A percentile compares a stretch with the other conserved stretches of the same genome.
These are phyloP conservation scores for Plodia interpunctella DNA, from an alignment of 1,140 invertebrate genomes.

Conservation along the genomic window DNA sequence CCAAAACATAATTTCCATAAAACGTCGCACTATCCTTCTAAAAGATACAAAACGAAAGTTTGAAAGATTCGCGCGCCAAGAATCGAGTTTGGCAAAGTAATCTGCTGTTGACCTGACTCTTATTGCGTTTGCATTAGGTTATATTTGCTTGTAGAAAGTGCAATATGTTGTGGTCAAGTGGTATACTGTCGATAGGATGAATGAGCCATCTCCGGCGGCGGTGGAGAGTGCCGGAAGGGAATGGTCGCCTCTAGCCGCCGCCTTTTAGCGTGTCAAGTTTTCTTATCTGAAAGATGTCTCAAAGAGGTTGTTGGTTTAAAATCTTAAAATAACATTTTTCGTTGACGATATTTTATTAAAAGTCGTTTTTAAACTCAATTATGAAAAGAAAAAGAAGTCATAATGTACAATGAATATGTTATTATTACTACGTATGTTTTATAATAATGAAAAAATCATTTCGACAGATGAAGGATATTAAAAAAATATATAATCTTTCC, in stretches of 20 bases:
- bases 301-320: background rate
- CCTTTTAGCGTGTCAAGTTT: conserved; percentile 16
- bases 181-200: conserved; percentile 23
- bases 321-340: too few species aligned
- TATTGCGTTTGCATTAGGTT: background rate
- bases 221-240: conserved; percentile 18
- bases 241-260: conserved; percentile 7
- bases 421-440: too few species aligned
- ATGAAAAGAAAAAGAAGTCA: too few species aligned
- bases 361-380: too few species aligned
- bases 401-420: too few species aligned
- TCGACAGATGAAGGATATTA: too few species aligned
- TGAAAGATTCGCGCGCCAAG: conserved; percentile 13
- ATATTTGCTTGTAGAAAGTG: background rate
- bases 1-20: conserved; percentile 3
- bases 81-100: conserved; percentile 3
- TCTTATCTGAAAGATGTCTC: conserved; percentile 6
- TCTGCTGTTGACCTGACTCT: background rate
- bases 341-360: too few species aligned
- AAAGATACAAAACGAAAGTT: conserved; percentile 17
- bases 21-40: conserved; percentile 11
- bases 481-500: too few species aligned
- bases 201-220: conserved; percentile 22
- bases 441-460: too few species aligned
- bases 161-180: conserved; percentile 8